Base-by-base conservation (phyloP, 2,888 invertebrate genomes). In the Epinotia demarniana region DNA sequence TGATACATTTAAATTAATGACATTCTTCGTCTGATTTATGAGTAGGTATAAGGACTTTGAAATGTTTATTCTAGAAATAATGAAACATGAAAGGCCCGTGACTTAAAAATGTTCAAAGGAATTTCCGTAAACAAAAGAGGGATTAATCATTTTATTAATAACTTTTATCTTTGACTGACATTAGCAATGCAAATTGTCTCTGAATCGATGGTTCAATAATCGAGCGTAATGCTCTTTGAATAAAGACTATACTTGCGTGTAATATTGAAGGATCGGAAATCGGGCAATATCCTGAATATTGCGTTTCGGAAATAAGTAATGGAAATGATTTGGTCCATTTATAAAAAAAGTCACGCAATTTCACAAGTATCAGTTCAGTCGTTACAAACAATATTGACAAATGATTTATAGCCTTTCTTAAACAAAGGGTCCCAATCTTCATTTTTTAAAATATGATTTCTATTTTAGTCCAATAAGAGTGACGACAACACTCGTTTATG, bases 141-240 rank as follows among this genome's bases (percentile, higher is more conserved):
- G 18, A 67, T 33, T 66, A 33, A 66, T n/a, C 33, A 39, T 55
- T 67, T 55, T 67, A n/a, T 18, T 33, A 55, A 67, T 67, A 67
- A 27, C 18, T 33, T 67, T 67, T 67, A 67, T n/a, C 66, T 18
- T 55, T 55, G 9, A 53, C 64, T 49, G 46, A 62, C 46, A 67
- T 67, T 55, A 39, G 18, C 27, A 55, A 55, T 67, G 55, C 66
- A 67, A 67, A 67, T 67, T 33, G 33, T 67, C 5, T 55, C 9
- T 9, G 53, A 67, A 55, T 18, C 9, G 9, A 18, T 13, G 27
- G 18, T 67, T 11, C 64, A 19, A 27, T 27, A 55, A 55, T 55
- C 33, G 33, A n/a, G 5, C 11, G 33, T 55, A 18, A 5, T n/a
- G 1, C 12, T 18, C 11, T 55, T 33, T 53, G 16, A 66, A 66